A percentile compares a stretch with the other conserved stretches of the same genome.
Evolutionary conservation across 2,113 vertebrate species (phyloP).

Genomic region (Typhlomys cinereus): DNA sequence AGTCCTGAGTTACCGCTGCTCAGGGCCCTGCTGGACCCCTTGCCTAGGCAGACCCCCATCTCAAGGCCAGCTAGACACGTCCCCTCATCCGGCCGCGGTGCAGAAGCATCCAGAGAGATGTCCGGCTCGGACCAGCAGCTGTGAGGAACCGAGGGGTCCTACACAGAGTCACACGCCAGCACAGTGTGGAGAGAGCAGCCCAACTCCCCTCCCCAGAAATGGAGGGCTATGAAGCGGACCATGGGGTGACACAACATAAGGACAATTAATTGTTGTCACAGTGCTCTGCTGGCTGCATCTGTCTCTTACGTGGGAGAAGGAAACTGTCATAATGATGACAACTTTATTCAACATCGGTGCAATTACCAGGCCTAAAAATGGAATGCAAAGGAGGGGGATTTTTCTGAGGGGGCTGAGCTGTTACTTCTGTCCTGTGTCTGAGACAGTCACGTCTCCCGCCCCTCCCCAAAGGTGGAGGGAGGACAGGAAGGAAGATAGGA

Average conservation of each 20-base stretch:
- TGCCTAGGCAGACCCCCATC: neutral
- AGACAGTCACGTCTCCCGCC: neutral
- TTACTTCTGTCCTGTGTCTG: neutral
- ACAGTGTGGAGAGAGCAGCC: neutral
- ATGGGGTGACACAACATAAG: slow-evolving; percentile 65
- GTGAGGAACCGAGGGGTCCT: neutral
- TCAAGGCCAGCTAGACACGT: neutral
- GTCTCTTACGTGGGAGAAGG: slow-evolving; percentile 72
- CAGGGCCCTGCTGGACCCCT: neutral
- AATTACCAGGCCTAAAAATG: slow-evolving; percentile 79
- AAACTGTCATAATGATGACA: slow-evolving; percentile 72
- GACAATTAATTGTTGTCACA: slow-evolving; percentile 76
- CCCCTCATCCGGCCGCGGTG: neutral
- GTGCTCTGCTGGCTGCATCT: slow-evolving; percentile 69
- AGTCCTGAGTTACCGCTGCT: neutral
- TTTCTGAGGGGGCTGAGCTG: slow-evolving; percentile 36
- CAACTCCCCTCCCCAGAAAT: neutral
- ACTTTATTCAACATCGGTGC: slow-evolving; percentile 75
- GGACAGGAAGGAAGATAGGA: neutral
- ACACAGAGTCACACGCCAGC: neutral
- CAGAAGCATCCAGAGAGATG: neutral
- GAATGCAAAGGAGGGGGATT: slow-evolving; percentile 22
- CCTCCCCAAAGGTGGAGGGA: neutral
- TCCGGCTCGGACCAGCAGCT: neutral
- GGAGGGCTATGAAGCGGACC: slow-evolving; percentile 64